phyloP scores from a whole-genome alignment of 1,140 invertebrate species.

The Scaptomyza graminum region DNA sequence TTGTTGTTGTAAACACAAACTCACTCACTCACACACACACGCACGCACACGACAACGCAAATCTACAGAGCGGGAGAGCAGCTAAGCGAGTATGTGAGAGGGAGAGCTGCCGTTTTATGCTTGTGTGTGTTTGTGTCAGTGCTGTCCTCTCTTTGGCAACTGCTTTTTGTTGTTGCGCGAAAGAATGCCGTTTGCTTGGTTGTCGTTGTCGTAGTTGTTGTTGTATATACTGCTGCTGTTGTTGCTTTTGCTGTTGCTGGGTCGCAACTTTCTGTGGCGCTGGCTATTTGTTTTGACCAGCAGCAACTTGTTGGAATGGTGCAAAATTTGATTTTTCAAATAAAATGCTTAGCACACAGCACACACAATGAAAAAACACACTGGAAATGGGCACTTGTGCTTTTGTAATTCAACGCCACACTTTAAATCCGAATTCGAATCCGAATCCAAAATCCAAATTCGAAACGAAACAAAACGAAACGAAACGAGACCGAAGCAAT shows the following conservation, averaged over 20 bases:
- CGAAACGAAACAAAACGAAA: conserved; percentile 32
- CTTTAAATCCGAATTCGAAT: conserved; percentile 16
- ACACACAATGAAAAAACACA: conserved; percentile 40
- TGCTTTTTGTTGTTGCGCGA: conserved; percentile 79
- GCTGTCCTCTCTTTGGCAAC: conserved; percentile 56
- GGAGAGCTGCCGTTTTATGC: conserved; percentile 31
- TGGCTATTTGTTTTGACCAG: conserved; percentile 56
- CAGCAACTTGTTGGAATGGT: conserved; percentile 45
- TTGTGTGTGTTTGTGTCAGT: conserved; percentile 38
- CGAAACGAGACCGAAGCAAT: conserved; percentile 41
- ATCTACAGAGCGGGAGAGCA: conserved; percentile 26
- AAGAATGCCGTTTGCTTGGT: conserved; percentile 83
- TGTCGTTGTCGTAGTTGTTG: conserved; percentile 57
- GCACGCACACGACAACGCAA: conserved; percentile 1
- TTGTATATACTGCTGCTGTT: conserved; percentile 23
- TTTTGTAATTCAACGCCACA: conserved; percentile 55
- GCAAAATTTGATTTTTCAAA: conserved; percentile 33
- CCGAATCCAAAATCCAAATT: conserved; percentile 37
- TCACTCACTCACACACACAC: conserved; percentile 37
- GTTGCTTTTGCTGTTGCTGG: conserved; percentile 47
- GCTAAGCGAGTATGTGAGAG: conserved; percentile 22
- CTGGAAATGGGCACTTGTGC: conserved; percentile 32
- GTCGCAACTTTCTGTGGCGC: conserved; percentile 50
- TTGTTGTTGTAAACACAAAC: conserved; percentile 51
- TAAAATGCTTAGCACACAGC: conserved; percentile 23